These are phyloP conservation scores for Catamblyrhynchus diadema DNA, from an alignment of 2,797 vertebrate genomes.

Conservation along the genomic window DNA sequence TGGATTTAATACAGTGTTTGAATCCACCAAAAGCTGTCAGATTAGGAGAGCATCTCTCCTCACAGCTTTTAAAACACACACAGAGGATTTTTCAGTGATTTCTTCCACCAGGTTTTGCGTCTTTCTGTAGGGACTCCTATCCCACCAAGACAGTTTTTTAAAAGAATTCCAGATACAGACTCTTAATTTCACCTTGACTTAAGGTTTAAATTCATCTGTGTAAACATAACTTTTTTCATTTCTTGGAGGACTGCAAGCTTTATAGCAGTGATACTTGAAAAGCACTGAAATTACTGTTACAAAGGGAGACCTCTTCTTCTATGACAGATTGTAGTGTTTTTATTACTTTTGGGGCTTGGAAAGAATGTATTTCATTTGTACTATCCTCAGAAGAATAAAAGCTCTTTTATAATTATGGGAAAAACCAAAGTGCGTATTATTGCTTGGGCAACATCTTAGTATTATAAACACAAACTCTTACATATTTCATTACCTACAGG, in stretches of 20 bases:
- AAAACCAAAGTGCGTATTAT: not conserved
- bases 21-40: not conserved
- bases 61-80: not conserved
- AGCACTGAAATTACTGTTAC: not conserved
- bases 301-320: not conserved
- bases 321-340: not conserved
- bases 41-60: conserved; percentile 4
- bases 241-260: not conserved
- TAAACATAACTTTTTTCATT: not conserved
- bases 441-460: conserved; percentile 10
- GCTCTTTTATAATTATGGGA: not conserved
- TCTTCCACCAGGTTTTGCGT: not conserved
- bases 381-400: not conserved
- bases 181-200: not conserved
- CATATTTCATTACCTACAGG: not conserved
- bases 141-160: not conserved
- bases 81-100: not conserved
- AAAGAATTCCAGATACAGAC: not conserved
- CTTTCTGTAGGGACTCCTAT: not conserved
- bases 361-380: not conserved
- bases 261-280: not conserved
- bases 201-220: not conserved
- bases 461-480: not conserved
- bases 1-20: conserved; percentile 1
- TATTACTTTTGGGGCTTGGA: not conserved